Conservation (phyloP, 2,797 vertebrate genomes). For the Lepilemur ruficaudatus region DNA sequence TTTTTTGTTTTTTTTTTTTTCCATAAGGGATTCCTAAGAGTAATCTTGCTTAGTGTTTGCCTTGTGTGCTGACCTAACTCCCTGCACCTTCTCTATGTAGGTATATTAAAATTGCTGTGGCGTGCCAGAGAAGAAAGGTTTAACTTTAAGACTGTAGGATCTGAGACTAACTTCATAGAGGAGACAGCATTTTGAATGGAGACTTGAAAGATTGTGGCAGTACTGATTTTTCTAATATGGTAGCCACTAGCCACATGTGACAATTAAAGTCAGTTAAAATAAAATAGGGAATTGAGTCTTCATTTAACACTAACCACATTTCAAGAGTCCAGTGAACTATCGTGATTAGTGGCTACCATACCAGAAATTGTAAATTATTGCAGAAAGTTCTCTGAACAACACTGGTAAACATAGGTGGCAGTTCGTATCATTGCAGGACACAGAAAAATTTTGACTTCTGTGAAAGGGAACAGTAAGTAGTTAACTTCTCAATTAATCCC, state of each 20-base stretch:
- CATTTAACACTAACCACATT: not conserved
- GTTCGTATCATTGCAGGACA: not conserved
- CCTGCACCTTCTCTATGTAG: not conserved
- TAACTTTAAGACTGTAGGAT: not conserved
- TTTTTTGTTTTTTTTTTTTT: not conserved
- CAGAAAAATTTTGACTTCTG: not conserved
- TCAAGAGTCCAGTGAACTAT: not conserved
- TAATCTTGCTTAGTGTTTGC: slow-evolving; percentile 11
- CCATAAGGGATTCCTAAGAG: not conserved
- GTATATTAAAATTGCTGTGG: not conserved
- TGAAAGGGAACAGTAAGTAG: not conserved
- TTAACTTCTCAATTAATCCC: not conserved
- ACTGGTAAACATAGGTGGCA: not conserved
- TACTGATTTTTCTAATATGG: not conserved
- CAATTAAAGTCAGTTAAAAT: not conserved
- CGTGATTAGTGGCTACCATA: not conserved
- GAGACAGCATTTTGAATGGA: not conserved
- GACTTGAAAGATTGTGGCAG: not conserved
- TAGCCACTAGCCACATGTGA: not conserved
- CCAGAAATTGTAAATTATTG: not conserved
- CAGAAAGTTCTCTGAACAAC: not conserved
- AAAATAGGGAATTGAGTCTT: not conserved
- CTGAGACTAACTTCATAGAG: not conserved
- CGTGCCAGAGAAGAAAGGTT: not conserved
- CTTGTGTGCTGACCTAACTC: not conserved